A percentile compares a stretch with the other conserved stretches of the same genome.
Evolutionary conservation across 2,113 vertebrate species (phyloP).

Genomic region (Baryphthengus martii): DNA sequence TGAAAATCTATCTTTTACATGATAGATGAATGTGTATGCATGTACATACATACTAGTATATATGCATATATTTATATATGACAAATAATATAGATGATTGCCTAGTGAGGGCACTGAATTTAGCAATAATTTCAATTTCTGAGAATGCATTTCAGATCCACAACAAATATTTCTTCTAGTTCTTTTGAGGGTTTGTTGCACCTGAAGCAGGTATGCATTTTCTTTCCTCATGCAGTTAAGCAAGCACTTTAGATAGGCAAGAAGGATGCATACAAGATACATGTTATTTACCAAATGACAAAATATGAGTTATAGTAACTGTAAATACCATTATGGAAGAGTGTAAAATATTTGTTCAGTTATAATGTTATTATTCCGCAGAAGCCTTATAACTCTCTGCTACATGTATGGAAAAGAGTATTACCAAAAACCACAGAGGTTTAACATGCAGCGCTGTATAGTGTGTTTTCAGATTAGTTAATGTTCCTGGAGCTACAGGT

Average conservation of each 20-base stretch:
- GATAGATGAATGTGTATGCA: conserved; percentile 59
- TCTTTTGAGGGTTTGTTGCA: conserved; percentile 3
- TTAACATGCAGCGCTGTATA: conserved; percentile 45
- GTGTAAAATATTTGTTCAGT: conserved; percentile 74
- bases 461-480: conserved; percentile 47
- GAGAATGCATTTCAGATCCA: conserved; percentile 41
- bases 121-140: conserved; percentile 63
- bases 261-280: conserved; percentile 43
- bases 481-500: conserved; percentile 42
- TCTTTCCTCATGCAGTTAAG: conserved; percentile 34
- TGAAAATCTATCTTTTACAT: background rate
- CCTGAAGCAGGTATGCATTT: conserved; percentile 31
- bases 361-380: conserved; percentile 68
- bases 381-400: conserved; percentile 76
- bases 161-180: conserved; percentile 5
- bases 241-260: conserved; percentile 70
- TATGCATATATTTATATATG: conserved; percentile 60
- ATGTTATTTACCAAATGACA: conserved; percentile 37
- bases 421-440: conserved; percentile 64
- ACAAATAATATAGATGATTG: conserved; percentile 17
- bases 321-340: conserved; percentile 68
- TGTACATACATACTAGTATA: conserved; percentile 57
- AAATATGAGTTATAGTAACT: conserved; percentile 36
- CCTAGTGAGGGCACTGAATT: conserved; percentile 49
- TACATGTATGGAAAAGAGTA: conserved; percentile 60